Evolutionary conservation across 2,113 vertebrate species (phyloP).

Genomic region (Callospermophilus lateralis): DNA sequence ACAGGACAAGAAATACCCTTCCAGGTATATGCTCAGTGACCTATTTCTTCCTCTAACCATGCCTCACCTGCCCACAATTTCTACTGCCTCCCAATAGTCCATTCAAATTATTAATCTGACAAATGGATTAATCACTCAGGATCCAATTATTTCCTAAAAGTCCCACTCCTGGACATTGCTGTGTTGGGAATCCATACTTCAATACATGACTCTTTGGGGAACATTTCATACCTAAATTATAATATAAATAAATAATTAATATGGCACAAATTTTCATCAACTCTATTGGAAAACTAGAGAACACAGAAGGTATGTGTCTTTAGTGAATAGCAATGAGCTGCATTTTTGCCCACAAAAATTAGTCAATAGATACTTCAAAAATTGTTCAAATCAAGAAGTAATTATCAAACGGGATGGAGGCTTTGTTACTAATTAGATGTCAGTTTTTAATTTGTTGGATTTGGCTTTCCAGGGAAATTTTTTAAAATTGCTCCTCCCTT

Average conservation of each 20-base stretch:
- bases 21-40: too few species aligned
- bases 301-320: not conserved
- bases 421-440: constrained; percentile 48
- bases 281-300: not conserved
- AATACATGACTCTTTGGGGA: too few species aligned
- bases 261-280: not conserved
- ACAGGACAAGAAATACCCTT: too few species aligned
- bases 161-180: too few species aligned
- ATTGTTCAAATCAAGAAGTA: not conserved
- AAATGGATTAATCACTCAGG: too few species aligned
- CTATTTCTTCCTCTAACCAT: too few species aligned
- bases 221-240: too few species aligned
- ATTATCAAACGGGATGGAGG: not conserved
- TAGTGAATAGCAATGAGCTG: not conserved
- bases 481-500: constrained; percentile 72
- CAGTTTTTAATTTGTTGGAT: constrained; percentile 68
- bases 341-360: not conserved
- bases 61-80: too few species aligned
- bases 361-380: not conserved
- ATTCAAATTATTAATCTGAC: too few species aligned
- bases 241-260: not conserved
- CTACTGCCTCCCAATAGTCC: too few species aligned
- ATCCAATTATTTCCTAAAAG: too few species aligned
- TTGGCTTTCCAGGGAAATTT: constrained; percentile 77
- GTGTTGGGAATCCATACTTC: too few species aligned